Percentiles rank a stretch among this genome's conserved stretches.
Evolutionary conservation across 2,888 invertebrate species (phyloP).

Genomic region (Oscheius myriophilus): DNA sequence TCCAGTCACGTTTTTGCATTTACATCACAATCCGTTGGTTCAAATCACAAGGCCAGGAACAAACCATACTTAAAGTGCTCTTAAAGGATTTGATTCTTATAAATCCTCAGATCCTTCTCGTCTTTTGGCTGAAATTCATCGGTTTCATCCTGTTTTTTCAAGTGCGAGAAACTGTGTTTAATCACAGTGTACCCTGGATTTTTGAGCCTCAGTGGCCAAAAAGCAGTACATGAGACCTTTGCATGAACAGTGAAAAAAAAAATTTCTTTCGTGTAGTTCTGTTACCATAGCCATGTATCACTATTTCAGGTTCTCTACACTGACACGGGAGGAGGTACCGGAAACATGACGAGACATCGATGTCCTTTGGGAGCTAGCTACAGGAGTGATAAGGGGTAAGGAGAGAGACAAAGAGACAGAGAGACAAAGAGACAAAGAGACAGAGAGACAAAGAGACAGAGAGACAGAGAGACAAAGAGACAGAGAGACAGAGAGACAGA

Average conservation of each 20-base stretch:
- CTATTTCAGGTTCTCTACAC: slow-evolving; percentile 64
- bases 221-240: background rate
- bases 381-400: slow-evolving; percentile 39
- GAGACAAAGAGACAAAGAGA: no score
- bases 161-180: background rate
- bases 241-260: background rate
- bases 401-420: no score
- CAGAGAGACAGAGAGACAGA: no score
- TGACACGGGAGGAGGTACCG: slow-evolving; percentile 68
- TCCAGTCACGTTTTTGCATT: no score
- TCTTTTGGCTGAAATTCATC: background rate
- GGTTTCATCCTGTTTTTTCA: background rate
- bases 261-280: background rate
- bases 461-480: no score
- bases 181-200: background rate
- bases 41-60: no score
- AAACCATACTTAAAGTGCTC: no score
- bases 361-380: slow-evolving; percentile 63
- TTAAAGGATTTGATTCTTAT: no score
- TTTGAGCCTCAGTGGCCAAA: background rate
- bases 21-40: no score
- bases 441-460: no score
- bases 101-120: no score
- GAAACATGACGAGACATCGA: slow-evolving; percentile 69
- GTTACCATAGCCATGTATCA: background rate